Base-by-base conservation (phyloP, 2,888 invertebrate genomes). In the Ferrisia virgata region DNA sequence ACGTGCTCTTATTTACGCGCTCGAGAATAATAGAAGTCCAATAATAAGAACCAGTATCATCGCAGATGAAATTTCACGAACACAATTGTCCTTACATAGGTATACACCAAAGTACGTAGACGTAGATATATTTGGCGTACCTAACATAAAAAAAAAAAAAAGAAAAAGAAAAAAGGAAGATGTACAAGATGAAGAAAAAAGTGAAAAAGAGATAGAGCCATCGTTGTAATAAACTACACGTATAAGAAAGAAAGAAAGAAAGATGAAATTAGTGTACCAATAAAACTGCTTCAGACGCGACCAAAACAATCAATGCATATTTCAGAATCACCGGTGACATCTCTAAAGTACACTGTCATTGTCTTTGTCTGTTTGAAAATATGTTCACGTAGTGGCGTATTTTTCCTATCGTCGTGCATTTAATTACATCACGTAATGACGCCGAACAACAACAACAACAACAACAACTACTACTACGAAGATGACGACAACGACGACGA, bases 251-350 rank as follows among this genome's bases (percentile, higher is more conserved):
- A 8, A 11, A 53, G 64, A 28, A 28, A 13, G 15, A 64, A 64
- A 36, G 22, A n/a, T n/a, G n/a, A 76, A 76, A 76, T 76, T 76
- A 76, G 33, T 76, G 72, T 76, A 76, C 72, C 72, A 76, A 76
- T 76, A 36, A 76, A 76, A 76, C 72, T 33, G 69, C 72, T 18
- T 25, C 72, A 22, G 72, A 76, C 72, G 72, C 36, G 18, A 76
- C 72, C 33, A 76, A 76, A 76, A 76, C 72, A 76, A 76, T 76
- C 72, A 76, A 76, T 36, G 72, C 72, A 36, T 76, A 76, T 76
- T 76, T 76, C 33, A 76, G 72, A 76, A 76, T 76, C 72, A 36
- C 72, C 36, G 18, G 33, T 76, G 72, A 76, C 72, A 76, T 76
- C 72, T 76, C 33, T 36, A 76, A 76, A 36, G 72, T 76, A 76